Percentiles rank a stretch among this genome's conserved stretches.
Conservation (phyloP, 1,140 invertebrate genomes). For the Drosophila ambigua region DNA sequence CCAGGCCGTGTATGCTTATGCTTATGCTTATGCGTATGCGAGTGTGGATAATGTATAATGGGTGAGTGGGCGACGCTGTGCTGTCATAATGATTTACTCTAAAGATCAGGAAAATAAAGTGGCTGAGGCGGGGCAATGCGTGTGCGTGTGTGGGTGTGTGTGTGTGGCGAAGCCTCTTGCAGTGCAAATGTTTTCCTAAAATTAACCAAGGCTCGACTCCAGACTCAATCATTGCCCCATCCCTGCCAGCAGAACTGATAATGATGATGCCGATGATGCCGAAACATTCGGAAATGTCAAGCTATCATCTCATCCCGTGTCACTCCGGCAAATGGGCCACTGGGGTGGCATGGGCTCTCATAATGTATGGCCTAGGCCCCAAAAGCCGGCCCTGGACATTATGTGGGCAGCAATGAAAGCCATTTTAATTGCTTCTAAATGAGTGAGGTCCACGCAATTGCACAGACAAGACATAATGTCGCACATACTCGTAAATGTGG, state of each 20-base stretch:
- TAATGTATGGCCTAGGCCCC: constrained; percentile 29
- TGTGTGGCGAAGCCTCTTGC: constrained; percentile 17
- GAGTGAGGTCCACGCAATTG: constrained; percentile 68
- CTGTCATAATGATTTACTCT: too few species aligned
- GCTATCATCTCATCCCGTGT: too few species aligned
- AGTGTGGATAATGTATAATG: too few species aligned
- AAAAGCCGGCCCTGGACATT: constrained; percentile 33
- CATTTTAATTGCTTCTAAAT: constrained; percentile 79
- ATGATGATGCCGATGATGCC: constrained; percentile 3
- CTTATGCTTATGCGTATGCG: too few species aligned
- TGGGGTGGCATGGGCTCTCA: constrained; percentile 5
- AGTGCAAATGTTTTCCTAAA: constrained; percentile 38
- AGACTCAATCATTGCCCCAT: constrained; percentile 6
- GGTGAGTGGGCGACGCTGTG: too few species aligned
- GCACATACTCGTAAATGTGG: constrained; percentile 18
- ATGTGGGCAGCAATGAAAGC: constrained; percentile 61
- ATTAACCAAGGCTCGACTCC: constrained; percentile 10
- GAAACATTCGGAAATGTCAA: constrained; percentile 6
- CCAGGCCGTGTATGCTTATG: constrained; percentile 14
- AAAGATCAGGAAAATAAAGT: too few species aligned
- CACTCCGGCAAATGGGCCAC: constrained; percentile 8
- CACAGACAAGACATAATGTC: constrained; percentile 36
- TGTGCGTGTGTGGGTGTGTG: background rate
- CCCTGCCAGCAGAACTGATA: too few species aligned
- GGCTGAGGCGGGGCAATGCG: constrained; percentile 12